Conservation (phyloP, 2,797 vertebrate genomes). For the Chiroxiphia lanceolata region DNA sequence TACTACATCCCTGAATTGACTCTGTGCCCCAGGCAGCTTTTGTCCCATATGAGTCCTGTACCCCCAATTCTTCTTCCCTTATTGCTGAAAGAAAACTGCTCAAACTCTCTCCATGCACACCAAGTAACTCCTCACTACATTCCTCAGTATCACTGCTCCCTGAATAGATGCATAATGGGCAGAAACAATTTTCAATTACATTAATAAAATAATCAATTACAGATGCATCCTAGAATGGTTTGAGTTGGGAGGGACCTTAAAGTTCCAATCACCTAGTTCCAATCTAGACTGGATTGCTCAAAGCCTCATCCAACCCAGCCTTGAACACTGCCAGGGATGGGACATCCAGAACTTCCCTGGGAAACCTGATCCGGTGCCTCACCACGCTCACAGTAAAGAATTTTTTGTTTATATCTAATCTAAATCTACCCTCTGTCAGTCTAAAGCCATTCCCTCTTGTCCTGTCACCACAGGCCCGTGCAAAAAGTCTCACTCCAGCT, state of each 20-base stretch:
- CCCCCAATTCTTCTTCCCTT: neutral
- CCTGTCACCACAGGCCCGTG: neutral
- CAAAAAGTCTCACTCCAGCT: neutral
- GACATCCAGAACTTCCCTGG: neutral
- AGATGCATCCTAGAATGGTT: neutral
- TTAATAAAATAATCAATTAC: neutral
- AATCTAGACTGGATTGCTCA: neutral
- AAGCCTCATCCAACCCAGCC: rapidly evolving
- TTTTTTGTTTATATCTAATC: neutral
- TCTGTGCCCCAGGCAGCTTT: neutral
- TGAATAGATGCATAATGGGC: rapidly evolving
- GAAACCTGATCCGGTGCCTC: neutral
- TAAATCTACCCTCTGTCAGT: neutral
- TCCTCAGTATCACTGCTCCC: neutral
- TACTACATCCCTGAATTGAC: neutral
- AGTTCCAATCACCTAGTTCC: neutral
- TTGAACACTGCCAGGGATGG: neutral
- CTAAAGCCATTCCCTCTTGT: neutral
- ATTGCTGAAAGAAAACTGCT: neutral
- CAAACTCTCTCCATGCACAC: rapidly evolving
- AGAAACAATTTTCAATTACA: neutral
- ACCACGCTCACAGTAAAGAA: neutral
- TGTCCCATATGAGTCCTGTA: neutral
- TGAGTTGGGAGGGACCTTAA: neutral
- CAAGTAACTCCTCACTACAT: neutral